Percentiles rank a stretch among this genome's conserved stretches.
These are phyloP conservation scores for Zygothrica quintamaculata DNA, from an alignment of 2,888 invertebrate species.

Conservation along the genomic window DNA sequence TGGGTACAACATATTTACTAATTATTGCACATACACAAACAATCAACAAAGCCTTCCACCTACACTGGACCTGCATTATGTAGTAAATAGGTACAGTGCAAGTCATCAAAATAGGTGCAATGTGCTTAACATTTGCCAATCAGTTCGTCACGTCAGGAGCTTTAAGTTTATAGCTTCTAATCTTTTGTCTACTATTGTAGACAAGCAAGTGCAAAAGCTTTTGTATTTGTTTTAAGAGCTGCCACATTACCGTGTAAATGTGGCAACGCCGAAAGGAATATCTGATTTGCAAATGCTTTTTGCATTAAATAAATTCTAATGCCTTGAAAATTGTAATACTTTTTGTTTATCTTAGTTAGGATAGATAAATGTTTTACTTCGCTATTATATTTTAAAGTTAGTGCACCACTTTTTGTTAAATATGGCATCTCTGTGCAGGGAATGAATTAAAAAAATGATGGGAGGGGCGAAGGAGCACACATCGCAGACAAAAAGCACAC, in stretches of 20 bases:
- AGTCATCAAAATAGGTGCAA: constrained; percentile 32
- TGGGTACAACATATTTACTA: constrained; percentile 17
- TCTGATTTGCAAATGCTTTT: not conserved
- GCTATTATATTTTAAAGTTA: no score
- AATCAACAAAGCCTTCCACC: constrained; percentile 8
- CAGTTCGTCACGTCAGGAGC: constrained; percentile 43
- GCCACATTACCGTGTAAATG: constrained; percentile 38
- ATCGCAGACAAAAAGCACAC: constrained; percentile 25
- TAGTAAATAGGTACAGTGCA: constrained; percentile 16
- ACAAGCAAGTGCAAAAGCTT: constrained; percentile 43
- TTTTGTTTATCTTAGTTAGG: no score
- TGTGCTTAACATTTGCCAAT: constrained; percentile 60
- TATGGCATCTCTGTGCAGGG: no score
- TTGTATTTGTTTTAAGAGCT: constrained; percentile 38
- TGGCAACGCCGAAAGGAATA: constrained; percentile 40
- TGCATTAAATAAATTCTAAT: no score
- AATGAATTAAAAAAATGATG: no score
- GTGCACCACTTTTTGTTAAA: no score
- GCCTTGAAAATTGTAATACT: no score
- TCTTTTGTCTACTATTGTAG: constrained; percentile 40
- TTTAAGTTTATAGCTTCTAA: constrained; percentile 34
- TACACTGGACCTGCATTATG: constrained; percentile 8
- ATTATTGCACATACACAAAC: constrained; percentile 18
- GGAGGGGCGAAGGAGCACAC: no score
- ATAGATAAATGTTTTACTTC: no score